Base-by-base conservation (phyloP, 2,888 invertebrate species). In the Xylota segnis region DNA sequence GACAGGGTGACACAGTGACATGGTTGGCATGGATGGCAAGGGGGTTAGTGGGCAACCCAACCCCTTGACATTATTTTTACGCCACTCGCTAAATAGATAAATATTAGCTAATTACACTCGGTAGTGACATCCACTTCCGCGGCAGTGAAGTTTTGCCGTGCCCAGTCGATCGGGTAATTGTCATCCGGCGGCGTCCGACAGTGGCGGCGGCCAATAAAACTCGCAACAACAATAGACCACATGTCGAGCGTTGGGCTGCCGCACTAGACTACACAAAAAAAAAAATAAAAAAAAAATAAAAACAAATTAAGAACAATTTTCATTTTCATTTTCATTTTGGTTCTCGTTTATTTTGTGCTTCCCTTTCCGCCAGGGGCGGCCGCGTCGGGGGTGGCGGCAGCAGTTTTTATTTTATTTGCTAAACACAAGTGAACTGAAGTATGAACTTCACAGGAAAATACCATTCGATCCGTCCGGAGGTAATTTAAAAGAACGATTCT, bases 241-340 rank as follows among this genome's bases (percentile, higher is more conserved):
- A 79, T 72, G 66, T 59, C 79, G 58, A 37, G 77, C 45, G 14
- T 40, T 43, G 29, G 71, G 9, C 54, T 54, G 59, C 16, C 58
- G 58, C 70, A n/a, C n/a, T 43, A 40, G 37, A 34, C 32, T 77
- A 58, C 12, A 43, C 43, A 59, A 40, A 45, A 29, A 29, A 50
- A 59, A 9, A 3, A 40, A 4, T n/a, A 40, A 40, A 4, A 54
- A 59, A 37, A 16, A 47, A 54, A 59, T 59, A 37, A 27, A 52
- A 75, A 70, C 74, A 79, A 84, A 84, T 84, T 79, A 79, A 84
- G 84, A 75, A 54, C 74, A 79, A 71, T 84, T 84, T 75, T 66
- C 59, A 71, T 82, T 68, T 37, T 54, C 23, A 23, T 23, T 23
- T 23, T 23, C 23, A 66, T 84, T 84, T 75, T 66, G 52, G 65